A percentile compares a stretch with the other conserved stretches of the same genome.
Conservation (phyloP, 1,140 invertebrate genomes). For the Listronotus bonariensis region DNA sequence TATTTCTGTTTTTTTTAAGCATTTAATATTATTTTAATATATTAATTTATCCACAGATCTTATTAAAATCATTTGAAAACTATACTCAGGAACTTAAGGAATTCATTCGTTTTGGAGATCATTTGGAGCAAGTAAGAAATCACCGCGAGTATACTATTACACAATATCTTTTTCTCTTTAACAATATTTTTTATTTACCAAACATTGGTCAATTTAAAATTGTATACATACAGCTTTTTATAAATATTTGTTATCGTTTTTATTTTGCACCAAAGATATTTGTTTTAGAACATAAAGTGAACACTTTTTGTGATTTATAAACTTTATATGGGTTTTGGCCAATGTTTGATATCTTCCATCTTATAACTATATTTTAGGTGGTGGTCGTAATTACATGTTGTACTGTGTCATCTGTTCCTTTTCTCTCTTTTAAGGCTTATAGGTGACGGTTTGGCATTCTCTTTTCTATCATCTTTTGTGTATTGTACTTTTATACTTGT, state of each 20-base stretch:
- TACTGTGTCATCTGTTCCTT: conserved; percentile 6
- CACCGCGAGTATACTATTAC: conserved; percentile 1
- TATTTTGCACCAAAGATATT: too few relatives aligned
- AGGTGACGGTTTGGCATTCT: conserved; percentile 19
- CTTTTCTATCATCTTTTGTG: not conserved
- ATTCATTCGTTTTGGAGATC: conserved; percentile 74
- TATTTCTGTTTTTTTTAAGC: too few relatives aligned
- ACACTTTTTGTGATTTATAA: too few relatives aligned
- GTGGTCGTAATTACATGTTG: conserved; percentile 8
- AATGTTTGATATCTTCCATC: not conserved
- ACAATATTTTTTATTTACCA: not conserved
- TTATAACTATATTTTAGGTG: conserved; percentile 1
- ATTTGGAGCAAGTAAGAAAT: conserved; percentile 82
- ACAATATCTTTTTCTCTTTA: conserved; percentile 13
- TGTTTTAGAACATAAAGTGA: too few relatives aligned
- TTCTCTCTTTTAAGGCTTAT: conserved; percentile 17
- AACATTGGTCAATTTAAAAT: not conserved
- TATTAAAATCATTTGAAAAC: conserved; percentile 73
- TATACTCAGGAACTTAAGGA: conserved; percentile 73
- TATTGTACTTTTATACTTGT: too few relatives aligned
- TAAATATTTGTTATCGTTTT: too few relatives aligned
- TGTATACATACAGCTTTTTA: too few relatives aligned
- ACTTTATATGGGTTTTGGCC: too few relatives aligned
- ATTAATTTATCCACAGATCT: conserved; percentile 63
- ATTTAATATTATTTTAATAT: conserved; percentile 17